These are phyloP conservation scores for Pedicia rivosa DNA, from an alignment of 2,888 invertebrate genomes.

Conservation along the genomic window DNA sequence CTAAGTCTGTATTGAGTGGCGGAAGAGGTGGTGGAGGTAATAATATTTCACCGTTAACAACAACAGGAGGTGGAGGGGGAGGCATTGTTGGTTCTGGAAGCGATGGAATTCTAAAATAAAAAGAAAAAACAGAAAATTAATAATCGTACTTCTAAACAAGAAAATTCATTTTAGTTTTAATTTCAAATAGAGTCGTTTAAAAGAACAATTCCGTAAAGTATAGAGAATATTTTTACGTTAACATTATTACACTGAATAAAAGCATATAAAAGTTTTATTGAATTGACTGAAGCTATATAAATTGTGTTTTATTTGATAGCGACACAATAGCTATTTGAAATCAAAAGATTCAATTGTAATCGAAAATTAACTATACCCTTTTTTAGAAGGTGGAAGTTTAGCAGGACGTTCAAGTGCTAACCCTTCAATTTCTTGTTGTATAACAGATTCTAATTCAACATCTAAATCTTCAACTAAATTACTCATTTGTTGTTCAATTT, in stretches of 20 bases:
- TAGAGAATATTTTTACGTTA: too few species aligned
- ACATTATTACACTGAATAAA: too few species aligned
- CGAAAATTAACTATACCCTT: not conserved
- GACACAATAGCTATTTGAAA: too few species aligned
- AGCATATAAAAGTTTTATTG: too few species aligned
- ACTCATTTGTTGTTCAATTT: slow-evolving; percentile 73
- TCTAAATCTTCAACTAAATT: slow-evolving; percentile 67
- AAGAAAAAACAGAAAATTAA: slow-evolving; percentile 22
- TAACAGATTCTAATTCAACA: slow-evolving; percentile 56
- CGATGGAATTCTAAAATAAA: slow-evolving; percentile 36
- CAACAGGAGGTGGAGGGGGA: slow-evolving; percentile 46
- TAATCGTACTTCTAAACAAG: too few species aligned
- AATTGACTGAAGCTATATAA: too few species aligned
- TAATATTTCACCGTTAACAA: slow-evolving; percentile 15
- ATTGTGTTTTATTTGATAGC: too few species aligned
- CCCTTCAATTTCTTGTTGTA: slow-evolving; percentile 43
- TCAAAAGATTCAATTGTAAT: not conserved
- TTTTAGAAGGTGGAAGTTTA: slow-evolving; percentile 15
- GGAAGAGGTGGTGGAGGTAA: slow-evolving; percentile 15
- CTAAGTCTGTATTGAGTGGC: slow-evolving; percentile 22
- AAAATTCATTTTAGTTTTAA: too few species aligned
- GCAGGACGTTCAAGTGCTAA: slow-evolving; percentile 28
- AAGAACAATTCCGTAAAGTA: too few species aligned
- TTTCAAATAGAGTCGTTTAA: too few species aligned
- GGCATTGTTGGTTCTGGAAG: slow-evolving; percentile 64